Evolutionary conservation across 2,797 vertebrate genomes (phyloP), one percentile per base, ranked within the genome.

Genomic region (Synanceia verrucosa): DNA sequence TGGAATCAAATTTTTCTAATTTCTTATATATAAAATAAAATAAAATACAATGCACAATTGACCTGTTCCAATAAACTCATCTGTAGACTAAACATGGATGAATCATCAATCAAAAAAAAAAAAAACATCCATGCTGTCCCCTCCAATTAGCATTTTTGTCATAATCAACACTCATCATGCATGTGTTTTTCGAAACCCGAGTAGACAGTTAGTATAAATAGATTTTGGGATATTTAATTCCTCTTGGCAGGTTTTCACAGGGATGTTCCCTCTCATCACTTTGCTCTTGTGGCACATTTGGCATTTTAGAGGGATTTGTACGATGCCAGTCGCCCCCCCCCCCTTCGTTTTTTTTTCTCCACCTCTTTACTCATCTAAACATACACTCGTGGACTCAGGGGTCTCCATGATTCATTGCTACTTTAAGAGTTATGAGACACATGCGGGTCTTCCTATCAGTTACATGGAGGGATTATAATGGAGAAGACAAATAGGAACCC

Each of bases 391-490:
- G 55, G 18, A 37, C 63, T 70, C 26, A 3, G 72, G 65, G 66
- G 74, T 70, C 76, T 73, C 51, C 55, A 34, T 78, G 82, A 85
- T 76, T 82, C 84, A 85, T 37, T 31, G 69, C 81, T 86, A 48
- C 88, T 87, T 76, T 79, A 84, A 70, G 79, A 87, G 85, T 50
- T 72, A 86, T 83, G 79, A 69, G 73, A 77, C 78, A 47, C 51
- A 82, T 29, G 76, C 63, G 61, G 41, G 28, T 79, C 64, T 70
- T 87, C 81, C 81, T 86, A 86, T 91, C 85, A 10, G 87, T 91
- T 91, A 89, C 89, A 87, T 50, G 56, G 76, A 70, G 41, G 86
- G 85, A 87, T 90, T 88, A 88, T 8, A 39, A 65, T 52, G 66
- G 62, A 81, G 86, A 86, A 73, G 84, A 90, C 56, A 64, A 81